These are phyloP conservation scores for Merodon equestris DNA, from an alignment of 2,888 invertebrate genomes.

Conservation along the genomic window DNA sequence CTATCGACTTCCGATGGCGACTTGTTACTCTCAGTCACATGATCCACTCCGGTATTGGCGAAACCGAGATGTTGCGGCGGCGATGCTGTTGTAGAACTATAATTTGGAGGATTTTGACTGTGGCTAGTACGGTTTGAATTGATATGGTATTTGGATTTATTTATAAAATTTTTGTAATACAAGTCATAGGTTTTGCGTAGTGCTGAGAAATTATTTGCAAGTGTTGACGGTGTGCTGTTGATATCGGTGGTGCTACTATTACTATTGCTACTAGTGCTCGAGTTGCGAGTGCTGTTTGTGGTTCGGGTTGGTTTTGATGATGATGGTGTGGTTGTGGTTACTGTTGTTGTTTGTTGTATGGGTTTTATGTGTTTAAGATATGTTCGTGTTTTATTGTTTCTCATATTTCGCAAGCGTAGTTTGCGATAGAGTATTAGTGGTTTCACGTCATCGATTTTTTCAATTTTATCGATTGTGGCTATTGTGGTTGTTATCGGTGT, in stretches of 20 bases:
- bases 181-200: conserved; percentile 77
- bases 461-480: too few relatives aligned
- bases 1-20: conserved; percentile 43
- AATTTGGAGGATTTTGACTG: conserved; percentile 63
- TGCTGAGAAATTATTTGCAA: conserved; percentile 54
- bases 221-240: conserved; percentile 32
- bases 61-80: conserved; percentile 7
- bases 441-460: conserved; percentile 40
- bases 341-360: conserved; percentile 62
- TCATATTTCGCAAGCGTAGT: conserved; percentile 68
- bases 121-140: conserved; percentile 64
- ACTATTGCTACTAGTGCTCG: conserved; percentile 52
- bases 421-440: conserved; percentile 59
- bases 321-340: too few relatives aligned
- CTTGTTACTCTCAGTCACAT: conserved; percentile 25
- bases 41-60: conserved; percentile 48
- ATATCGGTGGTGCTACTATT: conserved; percentile 46
- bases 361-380: conserved; percentile 71
- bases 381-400: conserved; percentile 72
- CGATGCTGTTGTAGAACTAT: conserved; percentile 55
- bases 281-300: conserved; percentile 69
- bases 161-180: conserved; percentile 72
- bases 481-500: too few relatives aligned
- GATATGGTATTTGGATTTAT: conserved; percentile 54
- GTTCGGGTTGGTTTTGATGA: conserved; percentile 70